A percentile compares a stretch with the other conserved stretches of the same genome.
Evolutionary conservation across 2,888 invertebrate genomes (phyloP).

Genomic region (Melanostoma mellinum): DNA sequence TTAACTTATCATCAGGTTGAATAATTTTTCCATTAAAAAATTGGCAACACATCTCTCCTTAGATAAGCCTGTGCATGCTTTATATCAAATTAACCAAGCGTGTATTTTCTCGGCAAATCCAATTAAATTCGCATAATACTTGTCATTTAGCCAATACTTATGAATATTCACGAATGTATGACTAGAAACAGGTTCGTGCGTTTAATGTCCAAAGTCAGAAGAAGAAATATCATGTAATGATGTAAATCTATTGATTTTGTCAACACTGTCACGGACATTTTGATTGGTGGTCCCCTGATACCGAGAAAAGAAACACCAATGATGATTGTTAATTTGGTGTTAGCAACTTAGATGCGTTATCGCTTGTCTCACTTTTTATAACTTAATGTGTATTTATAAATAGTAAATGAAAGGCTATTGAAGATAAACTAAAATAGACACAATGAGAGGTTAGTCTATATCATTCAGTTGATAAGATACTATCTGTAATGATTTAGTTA

Average conservation of each 20-base stretch:
- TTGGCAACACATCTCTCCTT: constrained; percentile 45
- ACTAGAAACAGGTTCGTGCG: constrained; percentile 28
- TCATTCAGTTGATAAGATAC: too few relatives aligned
- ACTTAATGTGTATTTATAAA: too few relatives aligned
- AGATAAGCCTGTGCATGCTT: constrained; percentile 29
- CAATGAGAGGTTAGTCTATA: too few relatives aligned
- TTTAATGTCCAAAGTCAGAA: neutral
- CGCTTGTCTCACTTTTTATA: constrained; percentile 16
- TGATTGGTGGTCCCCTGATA: constrained; percentile 28
- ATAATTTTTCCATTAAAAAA: constrained; percentile 38
- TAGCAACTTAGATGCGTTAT: constrained; percentile 23
- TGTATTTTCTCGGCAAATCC: constrained; percentile 30
- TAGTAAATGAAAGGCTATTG: too few relatives aligned
- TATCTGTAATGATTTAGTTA: too few relatives aligned
- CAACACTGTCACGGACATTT: neutral
- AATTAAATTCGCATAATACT: constrained; percentile 58
- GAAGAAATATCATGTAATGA: constrained; percentile 27
- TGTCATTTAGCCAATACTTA: constrained; percentile 34
- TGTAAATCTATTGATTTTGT: constrained; percentile 34
- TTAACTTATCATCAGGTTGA: constrained; percentile 15
- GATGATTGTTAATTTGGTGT: constrained; percentile 21
- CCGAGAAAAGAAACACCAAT: constrained; percentile 1
- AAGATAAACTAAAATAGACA: too few relatives aligned
- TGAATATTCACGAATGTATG: constrained; percentile 57
- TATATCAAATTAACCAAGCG: constrained; percentile 51